phyloP scores from a whole-genome alignment of 2,888 invertebrate species.

The Meiosimyza decipiens region DNA sequence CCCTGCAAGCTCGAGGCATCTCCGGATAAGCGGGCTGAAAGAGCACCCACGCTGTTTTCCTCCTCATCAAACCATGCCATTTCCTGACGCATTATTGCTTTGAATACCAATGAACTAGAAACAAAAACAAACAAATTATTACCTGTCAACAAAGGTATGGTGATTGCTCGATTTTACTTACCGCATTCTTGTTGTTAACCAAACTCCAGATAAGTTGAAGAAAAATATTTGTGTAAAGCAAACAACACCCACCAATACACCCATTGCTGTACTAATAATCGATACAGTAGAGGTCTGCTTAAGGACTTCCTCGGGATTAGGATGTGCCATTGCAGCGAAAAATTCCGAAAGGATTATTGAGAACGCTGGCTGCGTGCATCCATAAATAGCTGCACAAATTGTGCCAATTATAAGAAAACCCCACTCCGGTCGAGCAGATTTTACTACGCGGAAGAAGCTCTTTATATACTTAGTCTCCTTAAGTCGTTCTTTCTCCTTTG shows the following conservation, averaged over 20 bases:
- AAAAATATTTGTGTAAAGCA: slow-evolving; percentile 78
- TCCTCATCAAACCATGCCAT: slow-evolving; percentile 80
- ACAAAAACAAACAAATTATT: background rate
- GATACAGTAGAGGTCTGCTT: slow-evolving; percentile 71
- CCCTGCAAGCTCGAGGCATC: slow-evolving; percentile 80
- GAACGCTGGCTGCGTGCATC: slow-evolving; percentile 79
- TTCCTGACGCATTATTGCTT: slow-evolving; percentile 76
- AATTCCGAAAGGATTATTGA: slow-evolving; percentile 81
- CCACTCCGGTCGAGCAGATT: slow-evolving; percentile 73
- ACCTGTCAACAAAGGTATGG: slow-evolving; percentile 41
- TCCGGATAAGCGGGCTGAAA: slow-evolving; percentile 76
- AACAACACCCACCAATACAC: slow-evolving; percentile 72
- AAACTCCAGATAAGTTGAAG: slow-evolving; percentile 81
- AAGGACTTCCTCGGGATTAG: slow-evolving; percentile 69
- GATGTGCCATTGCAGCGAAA: slow-evolving; percentile 68
- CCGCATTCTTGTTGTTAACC: slow-evolving; percentile 73
- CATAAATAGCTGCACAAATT: slow-evolving; percentile 74
- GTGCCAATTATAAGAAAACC: slow-evolving; percentile 72
- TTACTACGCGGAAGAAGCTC: slow-evolving; percentile 70
- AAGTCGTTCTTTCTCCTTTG: slow-evolving; percentile 15
- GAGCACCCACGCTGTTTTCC: slow-evolving; percentile 75
- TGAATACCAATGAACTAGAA: slow-evolving; percentile 68
- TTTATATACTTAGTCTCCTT: slow-evolving; percentile 44
- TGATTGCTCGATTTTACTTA: slow-evolving; percentile 41
- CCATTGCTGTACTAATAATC: slow-evolving; percentile 73